These are phyloP conservation scores for Galemys pyrenaicus DNA, from an alignment of 2,113 vertebrate genomes.

Conservation along the genomic window DNA sequence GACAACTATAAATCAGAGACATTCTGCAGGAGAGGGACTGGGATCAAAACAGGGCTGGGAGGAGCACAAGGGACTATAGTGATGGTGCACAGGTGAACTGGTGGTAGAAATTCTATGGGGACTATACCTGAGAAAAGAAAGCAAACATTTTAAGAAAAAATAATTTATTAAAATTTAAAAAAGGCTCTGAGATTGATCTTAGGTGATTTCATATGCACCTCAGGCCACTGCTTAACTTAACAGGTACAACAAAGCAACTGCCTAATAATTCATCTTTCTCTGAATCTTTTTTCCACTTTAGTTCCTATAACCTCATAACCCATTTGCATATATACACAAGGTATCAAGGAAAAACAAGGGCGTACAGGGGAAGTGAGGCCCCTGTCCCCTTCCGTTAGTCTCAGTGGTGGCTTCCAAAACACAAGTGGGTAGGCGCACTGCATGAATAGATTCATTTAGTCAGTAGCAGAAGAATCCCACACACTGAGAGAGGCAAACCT, in stretches of 20 bases:
- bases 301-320: conserved; percentile 21
- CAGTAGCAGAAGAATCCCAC: background rate
- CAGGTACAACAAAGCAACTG: background rate
- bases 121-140: too few species aligned
- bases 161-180: too few species aligned
- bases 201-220: background rate
- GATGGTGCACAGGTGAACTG: too few species aligned
- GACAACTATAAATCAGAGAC: too few species aligned
- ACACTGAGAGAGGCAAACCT: background rate
- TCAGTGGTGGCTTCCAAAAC: background rate
- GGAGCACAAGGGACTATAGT: too few species aligned
- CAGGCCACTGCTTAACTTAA: background rate
- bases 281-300: background rate
- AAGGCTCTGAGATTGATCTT: background rate
- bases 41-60: too few species aligned
- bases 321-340: background rate
- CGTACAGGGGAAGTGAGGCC: background rate
- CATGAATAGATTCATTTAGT: background rate
- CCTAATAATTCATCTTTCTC: background rate
- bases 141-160: too few species aligned
- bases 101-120: too few species aligned
- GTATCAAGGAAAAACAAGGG: background rate
- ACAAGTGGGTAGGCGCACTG: background rate
- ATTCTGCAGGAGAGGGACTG: too few species aligned
- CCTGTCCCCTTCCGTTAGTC: background rate